Conservation (phyloP, 2,888 invertebrate genomes). For the Hedychridium roseum region DNA sequence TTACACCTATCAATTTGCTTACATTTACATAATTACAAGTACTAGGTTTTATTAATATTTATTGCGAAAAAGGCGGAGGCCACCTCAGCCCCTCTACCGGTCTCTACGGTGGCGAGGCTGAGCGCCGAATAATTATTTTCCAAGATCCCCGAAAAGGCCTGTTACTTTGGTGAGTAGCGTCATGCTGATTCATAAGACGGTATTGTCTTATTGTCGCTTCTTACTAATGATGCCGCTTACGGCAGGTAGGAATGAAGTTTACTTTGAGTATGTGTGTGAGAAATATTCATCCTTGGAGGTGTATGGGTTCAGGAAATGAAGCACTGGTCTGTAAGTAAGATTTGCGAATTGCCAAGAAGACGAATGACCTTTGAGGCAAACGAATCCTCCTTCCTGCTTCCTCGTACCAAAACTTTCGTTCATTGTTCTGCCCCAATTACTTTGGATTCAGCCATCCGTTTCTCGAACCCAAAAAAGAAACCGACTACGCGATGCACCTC, state of each 20-base stretch:
- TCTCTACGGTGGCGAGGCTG: conserved; percentile 43
- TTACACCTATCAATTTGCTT: conserved; percentile 59
- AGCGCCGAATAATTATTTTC: conserved; percentile 37
- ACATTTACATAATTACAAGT: conserved; percentile 56
- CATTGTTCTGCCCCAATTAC: no score
- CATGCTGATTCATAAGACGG: conserved; percentile 47
- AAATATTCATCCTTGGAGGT: conserved; percentile 47
- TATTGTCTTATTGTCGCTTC: conserved; percentile 50
- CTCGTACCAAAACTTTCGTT: no score
- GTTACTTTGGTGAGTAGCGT: conserved; percentile 57
- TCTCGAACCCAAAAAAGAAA: no score
- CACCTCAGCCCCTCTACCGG: conserved; percentile 45
- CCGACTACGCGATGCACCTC: no score
- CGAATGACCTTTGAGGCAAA: no score
- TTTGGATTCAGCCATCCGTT: no score
- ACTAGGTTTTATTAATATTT: conserved; percentile 47
- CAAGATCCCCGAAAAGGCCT: conserved; percentile 38
- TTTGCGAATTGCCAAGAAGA: conserved; percentile 55
- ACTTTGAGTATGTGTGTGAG: conserved; percentile 57
- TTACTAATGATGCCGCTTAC: conserved; percentile 49
- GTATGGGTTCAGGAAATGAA: conserved; percentile 51
- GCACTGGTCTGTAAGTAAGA: conserved; percentile 60
- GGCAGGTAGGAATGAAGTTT: conserved; percentile 44
- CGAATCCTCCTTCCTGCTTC: no score
- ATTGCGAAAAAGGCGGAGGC: conserved; percentile 40